These are phyloP conservation scores for Dasypus novemcinctus DNA, from an alignment of 2,113 vertebrate species.

Conservation along the genomic window DNA sequence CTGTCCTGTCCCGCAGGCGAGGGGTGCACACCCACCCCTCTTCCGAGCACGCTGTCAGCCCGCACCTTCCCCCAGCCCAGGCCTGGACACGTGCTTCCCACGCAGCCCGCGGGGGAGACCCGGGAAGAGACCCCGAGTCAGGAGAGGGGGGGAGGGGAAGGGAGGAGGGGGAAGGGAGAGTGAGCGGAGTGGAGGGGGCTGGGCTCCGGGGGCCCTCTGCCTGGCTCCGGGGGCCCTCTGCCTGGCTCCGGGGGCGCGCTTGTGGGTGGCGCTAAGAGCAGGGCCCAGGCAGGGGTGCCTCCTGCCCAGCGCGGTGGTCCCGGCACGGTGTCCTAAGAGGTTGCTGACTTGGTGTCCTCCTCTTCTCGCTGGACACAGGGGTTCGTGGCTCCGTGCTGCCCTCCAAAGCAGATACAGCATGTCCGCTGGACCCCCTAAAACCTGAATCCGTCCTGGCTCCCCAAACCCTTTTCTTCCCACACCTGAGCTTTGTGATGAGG, in stretches of 20 bases:
- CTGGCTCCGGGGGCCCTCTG: too few species aligned
- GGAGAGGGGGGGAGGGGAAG: too few species aligned
- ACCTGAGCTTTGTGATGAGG: background rate
- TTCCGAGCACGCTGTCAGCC: fast-evolving
- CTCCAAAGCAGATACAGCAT: background rate
- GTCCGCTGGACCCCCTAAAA: background rate
- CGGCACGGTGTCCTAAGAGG: background rate
- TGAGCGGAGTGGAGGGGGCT: too few species aligned
- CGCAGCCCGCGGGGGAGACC: too few species aligned
- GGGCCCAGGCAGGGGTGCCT: background rate
- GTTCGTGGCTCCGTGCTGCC: background rate
- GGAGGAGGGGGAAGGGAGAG: too few species aligned
- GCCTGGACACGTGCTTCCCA: background rate
- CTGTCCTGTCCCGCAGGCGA: background rate
- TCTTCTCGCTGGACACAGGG: background rate
- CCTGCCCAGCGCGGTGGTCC: background rate
- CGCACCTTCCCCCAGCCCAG: background rate
- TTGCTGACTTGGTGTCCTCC: background rate
- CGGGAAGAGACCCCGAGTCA: too few species aligned
- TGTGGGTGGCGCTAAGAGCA: too few species aligned
- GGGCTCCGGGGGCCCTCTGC: too few species aligned
- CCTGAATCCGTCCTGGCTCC: background rate
- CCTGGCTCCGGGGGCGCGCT: too few species aligned
- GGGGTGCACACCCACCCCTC: too few species aligned
- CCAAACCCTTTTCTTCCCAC: background rate